A percentile compares a stretch with the other conserved stretches of the same genome.
These are phyloP conservation scores for Ammodytes dubius DNA, from an alignment of 2,113 vertebrate genomes.

Conservation along the genomic window DNA sequence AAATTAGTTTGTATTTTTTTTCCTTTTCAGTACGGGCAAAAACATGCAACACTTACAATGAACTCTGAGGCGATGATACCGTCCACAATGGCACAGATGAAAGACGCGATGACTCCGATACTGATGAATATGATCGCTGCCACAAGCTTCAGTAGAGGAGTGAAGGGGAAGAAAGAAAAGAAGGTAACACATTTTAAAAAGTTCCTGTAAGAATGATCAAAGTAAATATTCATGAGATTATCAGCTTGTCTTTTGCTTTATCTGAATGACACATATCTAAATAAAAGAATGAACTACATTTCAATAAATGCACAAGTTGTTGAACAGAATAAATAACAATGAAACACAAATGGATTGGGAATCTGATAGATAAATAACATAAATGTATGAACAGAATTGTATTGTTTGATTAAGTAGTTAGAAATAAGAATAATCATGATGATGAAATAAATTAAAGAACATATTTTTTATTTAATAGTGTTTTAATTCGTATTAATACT, in stretches of 20 bases:
- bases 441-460: too few relatives aligned
- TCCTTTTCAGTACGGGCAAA: neutral
- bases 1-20: neutral
- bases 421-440: neutral
- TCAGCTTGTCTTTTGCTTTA: neutral
- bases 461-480: too few relatives aligned
- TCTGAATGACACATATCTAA: neutral
- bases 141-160: conserved; percentile 83
- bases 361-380: neutral
- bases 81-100: conserved; percentile 93
- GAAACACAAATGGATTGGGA: neutral
- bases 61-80: conserved; percentile 92
- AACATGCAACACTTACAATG: conserved; percentile 88
- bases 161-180: neutral
- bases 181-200: neutral
- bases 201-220: neutral
- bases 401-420: neutral
- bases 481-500: neutral
- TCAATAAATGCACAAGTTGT: neutral
- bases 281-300: neutral
- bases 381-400: neutral
- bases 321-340: neutral
- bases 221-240: neutral
- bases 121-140: conserved; percentile 96
- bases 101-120: conserved; percentile 91